Conservation (phyloP, 2,113 vertebrate species). For the Labeo rohita region DNA sequence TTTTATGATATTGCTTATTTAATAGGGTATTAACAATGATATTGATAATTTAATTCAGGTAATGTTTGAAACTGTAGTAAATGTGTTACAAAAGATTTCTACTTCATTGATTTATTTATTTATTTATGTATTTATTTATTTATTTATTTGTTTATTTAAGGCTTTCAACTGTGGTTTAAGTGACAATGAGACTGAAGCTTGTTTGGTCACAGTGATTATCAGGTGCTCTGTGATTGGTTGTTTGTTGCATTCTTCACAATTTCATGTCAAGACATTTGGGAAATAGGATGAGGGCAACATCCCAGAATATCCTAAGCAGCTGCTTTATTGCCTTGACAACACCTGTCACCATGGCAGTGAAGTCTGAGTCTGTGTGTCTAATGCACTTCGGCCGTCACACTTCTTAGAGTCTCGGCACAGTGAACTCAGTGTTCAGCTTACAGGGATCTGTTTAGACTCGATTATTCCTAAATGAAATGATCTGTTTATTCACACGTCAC, state of each 20-base stretch:
- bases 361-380: conserved; percentile 38
- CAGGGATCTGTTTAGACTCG: background rate
- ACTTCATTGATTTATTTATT: too few species aligned
- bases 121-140: too few species aligned
- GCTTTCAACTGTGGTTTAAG: background rate
- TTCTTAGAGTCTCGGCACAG: too few species aligned
- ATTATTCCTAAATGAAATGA: conserved; percentile 1
- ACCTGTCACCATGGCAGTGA: conserved; percentile 44
- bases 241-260: conserved; percentile 15
- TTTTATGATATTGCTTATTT: too few species aligned
- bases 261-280: background rate
- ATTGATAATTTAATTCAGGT: too few species aligned
- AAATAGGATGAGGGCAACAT: conserved; percentile 22
- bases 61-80: too few species aligned
- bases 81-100: too few species aligned
- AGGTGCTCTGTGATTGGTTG: background rate
- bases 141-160: too few species aligned
- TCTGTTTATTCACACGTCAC: background rate
- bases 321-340: conserved; percentile 49
- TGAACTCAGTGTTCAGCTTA: background rate
- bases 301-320: conserved; percentile 49
- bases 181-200: background rate
- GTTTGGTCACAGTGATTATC: background rate
- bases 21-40: background rate
- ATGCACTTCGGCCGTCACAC: conserved; percentile 17